Evolutionary conservation across 1,140 invertebrate genomes (phyloP).

Genomic region (Drosophila watanabei): DNA sequence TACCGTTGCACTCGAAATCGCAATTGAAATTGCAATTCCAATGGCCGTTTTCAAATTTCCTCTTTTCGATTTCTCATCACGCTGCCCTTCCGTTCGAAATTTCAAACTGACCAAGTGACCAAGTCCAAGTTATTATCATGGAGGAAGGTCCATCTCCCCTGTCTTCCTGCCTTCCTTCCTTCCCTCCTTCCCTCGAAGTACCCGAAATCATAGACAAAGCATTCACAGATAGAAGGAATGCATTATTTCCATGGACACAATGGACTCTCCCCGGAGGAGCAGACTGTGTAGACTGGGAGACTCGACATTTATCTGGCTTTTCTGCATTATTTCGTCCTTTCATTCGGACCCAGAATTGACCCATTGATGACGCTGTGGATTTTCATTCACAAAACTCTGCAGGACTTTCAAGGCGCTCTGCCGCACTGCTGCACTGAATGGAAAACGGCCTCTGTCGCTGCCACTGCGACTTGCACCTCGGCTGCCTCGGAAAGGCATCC

Average conservation of each 20-base stretch:
- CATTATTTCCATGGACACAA: slow-evolving; percentile 9
- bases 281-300: slow-evolving; percentile 1
- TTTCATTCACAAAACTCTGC: slow-evolving; percentile 77
- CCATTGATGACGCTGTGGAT: slow-evolving; percentile 65
- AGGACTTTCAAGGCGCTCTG: slow-evolving; percentile 58
- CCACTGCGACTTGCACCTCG: background rate
- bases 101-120: background rate
- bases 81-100: slow-evolving; percentile 1
- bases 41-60: slow-evolving; percentile 12
- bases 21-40: slow-evolving; percentile 8
- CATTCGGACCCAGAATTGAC: background rate
- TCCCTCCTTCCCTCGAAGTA: background rate
- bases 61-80: background rate
- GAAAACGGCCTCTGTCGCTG: slow-evolving; percentile 4
- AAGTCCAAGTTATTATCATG: slow-evolving; percentile 2
- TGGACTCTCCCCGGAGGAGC: background rate
- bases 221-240: background rate
- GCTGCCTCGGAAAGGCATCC: background rate
- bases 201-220: background rate
- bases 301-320: slow-evolving; percentile 22
- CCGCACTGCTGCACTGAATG: slow-evolving; percentile 24
- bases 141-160: background rate
- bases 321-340: slow-evolving; percentile 19
- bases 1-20: background rate
- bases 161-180: background rate